Evolutionary conservation across 2,888 invertebrate genomes (phyloP).

Genomic region (Lasioglossum villosulum): DNA sequence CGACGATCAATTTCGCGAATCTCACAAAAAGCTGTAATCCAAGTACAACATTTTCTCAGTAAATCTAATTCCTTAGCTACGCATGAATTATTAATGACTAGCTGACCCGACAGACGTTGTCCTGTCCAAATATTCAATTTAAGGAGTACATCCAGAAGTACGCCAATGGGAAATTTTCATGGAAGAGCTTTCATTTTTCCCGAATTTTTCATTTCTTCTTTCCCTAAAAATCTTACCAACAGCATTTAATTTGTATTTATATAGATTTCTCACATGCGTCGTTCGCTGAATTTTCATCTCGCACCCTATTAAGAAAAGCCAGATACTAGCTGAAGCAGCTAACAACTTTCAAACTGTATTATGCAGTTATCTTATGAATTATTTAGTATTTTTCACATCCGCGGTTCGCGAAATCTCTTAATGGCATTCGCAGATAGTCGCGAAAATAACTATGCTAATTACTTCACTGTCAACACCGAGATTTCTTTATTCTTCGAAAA

Average conservation of each 20-base stretch:
- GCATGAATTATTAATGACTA: background rate
- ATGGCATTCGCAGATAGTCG: background rate
- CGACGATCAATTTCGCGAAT: background rate
- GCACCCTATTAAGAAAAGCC: background rate
- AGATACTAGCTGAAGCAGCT: background rate
- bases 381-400: conserved; percentile 1
- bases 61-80: background rate
- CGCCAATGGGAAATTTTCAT: too few relatives aligned
- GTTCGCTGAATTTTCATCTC: background rate
- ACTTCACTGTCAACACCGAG: background rate
- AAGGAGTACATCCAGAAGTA: too few relatives aligned
- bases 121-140: too few relatives aligned
- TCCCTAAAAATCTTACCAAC: too few relatives aligned
- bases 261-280: background rate
- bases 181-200: too few relatives aligned
- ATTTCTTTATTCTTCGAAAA: background rate
- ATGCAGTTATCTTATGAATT: conserved; percentile 5
- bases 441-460: conserved; percentile 9
- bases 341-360: background rate
- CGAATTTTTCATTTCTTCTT: too few relatives aligned
- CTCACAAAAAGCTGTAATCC: background rate
- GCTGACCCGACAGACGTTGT: too few relatives aligned
- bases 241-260: too few relatives aligned
- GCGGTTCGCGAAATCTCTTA: background rate
- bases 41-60: too few relatives aligned